Percentiles rank a stretch among this genome's conserved stretches.
Conservation (phyloP, 1,140 invertebrate genomes). For the Notospermus geniculatus region DNA sequence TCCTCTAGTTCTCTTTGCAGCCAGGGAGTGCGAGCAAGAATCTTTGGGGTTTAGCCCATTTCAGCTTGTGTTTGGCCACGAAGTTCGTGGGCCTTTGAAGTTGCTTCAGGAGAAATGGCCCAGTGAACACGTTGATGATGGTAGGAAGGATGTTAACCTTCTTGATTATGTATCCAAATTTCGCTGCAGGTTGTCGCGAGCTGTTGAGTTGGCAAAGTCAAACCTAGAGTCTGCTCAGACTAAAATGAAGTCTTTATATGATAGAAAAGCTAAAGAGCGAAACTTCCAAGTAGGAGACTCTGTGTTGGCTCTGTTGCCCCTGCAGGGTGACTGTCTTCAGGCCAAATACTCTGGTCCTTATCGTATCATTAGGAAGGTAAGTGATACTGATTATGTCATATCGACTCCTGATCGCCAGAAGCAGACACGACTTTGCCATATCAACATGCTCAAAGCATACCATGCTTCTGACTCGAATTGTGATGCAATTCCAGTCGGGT, state of each 20-base stretch:
- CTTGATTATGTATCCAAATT: constrained; percentile 7
- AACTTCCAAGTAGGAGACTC: not conserved
- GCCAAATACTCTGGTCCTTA: not conserved
- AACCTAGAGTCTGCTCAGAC: not conserved
- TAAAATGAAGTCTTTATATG: constrained; percentile 6
- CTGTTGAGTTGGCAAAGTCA: not conserved
- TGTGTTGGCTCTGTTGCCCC: not conserved
- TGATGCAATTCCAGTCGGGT: not conserved
- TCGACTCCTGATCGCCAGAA: constrained; percentile 8
- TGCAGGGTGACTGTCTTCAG: not conserved
- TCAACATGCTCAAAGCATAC: constrained; percentile 8
- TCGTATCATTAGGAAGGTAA: not conserved
- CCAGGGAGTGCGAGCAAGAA: not conserved
- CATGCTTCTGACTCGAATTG: not conserved
- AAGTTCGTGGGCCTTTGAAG: no score
- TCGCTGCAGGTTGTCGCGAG: not conserved
- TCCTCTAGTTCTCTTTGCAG: constrained; percentile 14
- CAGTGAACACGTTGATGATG: not conserved
- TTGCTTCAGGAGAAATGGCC: not conserved
- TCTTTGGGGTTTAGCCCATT: constrained; percentile 14
- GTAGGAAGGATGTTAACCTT: not conserved
- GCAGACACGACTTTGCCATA: not conserved
- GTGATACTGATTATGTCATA: not conserved
- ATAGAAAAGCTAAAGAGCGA: not conserved
- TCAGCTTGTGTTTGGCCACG: constrained; percentile 7